Evolutionary conservation across 2,797 vertebrate genomes (phyloP), one percentile per base, ranked within the genome.

Genomic region (Fratercula arctica): DNA sequence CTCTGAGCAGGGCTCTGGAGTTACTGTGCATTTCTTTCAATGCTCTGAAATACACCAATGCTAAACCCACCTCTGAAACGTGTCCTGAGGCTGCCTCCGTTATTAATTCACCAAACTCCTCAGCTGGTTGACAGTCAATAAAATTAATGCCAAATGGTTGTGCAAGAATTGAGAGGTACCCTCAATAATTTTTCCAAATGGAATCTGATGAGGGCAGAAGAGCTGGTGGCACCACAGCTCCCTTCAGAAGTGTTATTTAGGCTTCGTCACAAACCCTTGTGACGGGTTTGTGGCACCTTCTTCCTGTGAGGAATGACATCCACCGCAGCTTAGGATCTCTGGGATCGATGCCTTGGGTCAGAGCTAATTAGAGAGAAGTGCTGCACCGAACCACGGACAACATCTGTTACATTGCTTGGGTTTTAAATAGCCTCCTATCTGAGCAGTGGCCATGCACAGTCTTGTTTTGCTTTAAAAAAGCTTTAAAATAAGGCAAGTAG

Each of bases 291-390:
- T 63, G 88, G 75, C 75, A 72, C 50, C 0, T 25, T 37, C 11
- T 72, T 68, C 57, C 50, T 31, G 26, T 67, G 57, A 56, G 1
- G 1, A 67, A 20, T 37, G 77, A 8, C 63, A 23, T 45, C 70
- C 45, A 16, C 19, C 8, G 1, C 43, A n/a, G 84, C 0, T 1
- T 2, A 6, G 74, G 50, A 70, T 68, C 60, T 63, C 60, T 48
- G 83, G 79, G 37, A 74, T 90, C 15, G 1, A 3, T 78, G 80
- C 91, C 69, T 46, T 75, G 88, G 70, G 75, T 73, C 92, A 87
- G 15, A 61, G 87, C 57, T 96, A 77, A 91, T 96, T 70, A 94
- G n/a, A 95, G 90, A 33, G 74, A 35, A 96, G 94, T 5, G 68
- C 81, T 93, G 81, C n/a, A 48, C 83, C 5, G 17, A 76, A 7